Conservation (phyloP, 2,113 vertebrate genomes). For the Dipodomys merriami region DNA sequence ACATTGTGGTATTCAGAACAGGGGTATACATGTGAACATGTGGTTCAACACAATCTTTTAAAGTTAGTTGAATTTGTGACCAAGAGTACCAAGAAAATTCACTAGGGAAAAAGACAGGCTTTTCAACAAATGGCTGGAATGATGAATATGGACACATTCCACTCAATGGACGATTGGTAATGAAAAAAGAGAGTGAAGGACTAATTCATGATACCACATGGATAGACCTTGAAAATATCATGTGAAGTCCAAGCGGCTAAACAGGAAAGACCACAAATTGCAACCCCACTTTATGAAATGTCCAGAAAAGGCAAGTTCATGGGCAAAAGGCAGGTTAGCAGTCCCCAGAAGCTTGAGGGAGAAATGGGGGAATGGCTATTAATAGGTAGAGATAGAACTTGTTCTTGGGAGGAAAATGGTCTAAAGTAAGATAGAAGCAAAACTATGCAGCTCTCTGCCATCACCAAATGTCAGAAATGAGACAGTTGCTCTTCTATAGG, state of each 20-base stretch:
- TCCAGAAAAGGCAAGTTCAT: not conserved
- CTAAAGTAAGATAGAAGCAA: conserved; percentile 3
- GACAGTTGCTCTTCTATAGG: not conserved
- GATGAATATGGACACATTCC: not conserved
- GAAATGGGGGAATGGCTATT: not conserved
- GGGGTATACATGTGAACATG: not conserved
- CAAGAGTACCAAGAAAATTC: conserved; percentile 1
- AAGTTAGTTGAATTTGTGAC: not conserved
- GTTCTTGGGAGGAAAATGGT: conserved; percentile 18
- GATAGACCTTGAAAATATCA: not conserved
- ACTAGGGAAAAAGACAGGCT: not conserved
- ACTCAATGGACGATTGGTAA: not conserved
- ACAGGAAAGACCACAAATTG: not conserved
- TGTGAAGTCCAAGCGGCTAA: not conserved
- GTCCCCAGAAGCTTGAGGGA: not conserved
- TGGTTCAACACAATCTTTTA: not conserved
- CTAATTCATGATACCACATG: not conserved
- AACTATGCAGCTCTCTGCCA: not conserved
- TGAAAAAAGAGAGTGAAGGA: not conserved
- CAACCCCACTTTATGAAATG: not conserved
- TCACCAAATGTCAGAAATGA: not conserved
- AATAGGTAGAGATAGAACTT: not conserved
- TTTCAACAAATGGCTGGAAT: not conserved
- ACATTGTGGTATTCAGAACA: not conserved
- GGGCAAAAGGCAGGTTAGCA: not conserved